Conservation (phyloP, 2,113 vertebrate genomes). For the Poeciliopsis occidentalis region DNA sequence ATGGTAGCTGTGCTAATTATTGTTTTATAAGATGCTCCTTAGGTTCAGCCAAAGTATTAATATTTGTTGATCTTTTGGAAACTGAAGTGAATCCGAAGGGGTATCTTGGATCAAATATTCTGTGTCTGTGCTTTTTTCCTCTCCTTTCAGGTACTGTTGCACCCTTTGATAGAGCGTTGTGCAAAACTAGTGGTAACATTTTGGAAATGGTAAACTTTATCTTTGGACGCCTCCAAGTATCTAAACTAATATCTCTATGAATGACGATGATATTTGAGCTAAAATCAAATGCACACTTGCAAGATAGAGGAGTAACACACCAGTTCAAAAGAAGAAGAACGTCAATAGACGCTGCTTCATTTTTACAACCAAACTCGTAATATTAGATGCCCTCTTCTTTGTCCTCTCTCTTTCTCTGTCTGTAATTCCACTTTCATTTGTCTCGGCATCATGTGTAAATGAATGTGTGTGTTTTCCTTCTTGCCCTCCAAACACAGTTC, state of each 20-base stretch:
- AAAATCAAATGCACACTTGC: too few species aligned
- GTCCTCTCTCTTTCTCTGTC: neutral
- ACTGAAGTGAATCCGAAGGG: too few species aligned
- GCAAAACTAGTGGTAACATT: neutral
- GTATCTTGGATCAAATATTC: neutral
- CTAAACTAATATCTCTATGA: neutral
- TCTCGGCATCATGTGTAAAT: constrained; percentile 38
- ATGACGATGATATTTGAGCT: too few species aligned
- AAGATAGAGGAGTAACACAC: too few species aligned
- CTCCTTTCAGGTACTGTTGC: neutral
- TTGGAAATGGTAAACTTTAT: neutral
- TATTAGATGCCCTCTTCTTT: neutral
- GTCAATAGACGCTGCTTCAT: neutral
- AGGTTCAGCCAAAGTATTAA: too few species aligned
- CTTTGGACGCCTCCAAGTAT: neutral
- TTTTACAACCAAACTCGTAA: neutral
- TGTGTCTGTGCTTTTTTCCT: neutral
- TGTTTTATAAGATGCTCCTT: neutral
- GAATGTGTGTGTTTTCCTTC: constrained; percentile 12
- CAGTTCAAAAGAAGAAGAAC: too few species aligned
- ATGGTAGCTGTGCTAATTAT: neutral
- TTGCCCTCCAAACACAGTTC: constrained; percentile 53
- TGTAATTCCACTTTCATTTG: neutral
- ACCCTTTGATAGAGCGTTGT: neutral
- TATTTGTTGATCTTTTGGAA: too few species aligned